Base-by-base conservation (phyloP, 2,113 vertebrate genomes). In the Poeciliopsis turrubarensis region DNA sequence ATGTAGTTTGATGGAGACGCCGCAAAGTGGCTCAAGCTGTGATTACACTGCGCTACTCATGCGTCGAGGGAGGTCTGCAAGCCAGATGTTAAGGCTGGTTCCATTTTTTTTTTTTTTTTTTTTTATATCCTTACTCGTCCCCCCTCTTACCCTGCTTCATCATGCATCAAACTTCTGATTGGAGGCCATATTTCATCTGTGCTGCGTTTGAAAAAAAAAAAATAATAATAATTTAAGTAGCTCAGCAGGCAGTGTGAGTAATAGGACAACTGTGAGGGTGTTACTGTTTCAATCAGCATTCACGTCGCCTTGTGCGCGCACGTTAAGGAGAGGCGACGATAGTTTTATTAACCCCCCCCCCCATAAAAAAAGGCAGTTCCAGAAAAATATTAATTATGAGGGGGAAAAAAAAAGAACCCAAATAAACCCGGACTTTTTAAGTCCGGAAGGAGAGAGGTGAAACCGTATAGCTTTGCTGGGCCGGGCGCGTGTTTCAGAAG, bases 11-110 rank as follows among this genome's bases (percentile, higher is more conserved):
- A 88, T 89, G 90, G 90, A 92, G 87, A 92, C 87, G 91, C 90
- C 81, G 76, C 86, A 86, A 86, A 93, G 79, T 92, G 89, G 85
- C 87, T 91, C 88, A 88, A 92, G 90, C 89, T 93, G 88, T 87
- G 89, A 91, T 87, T 88, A 89, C 81, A 85, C 84, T 81, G 78
- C 54, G 89, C 83, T 87, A 78, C 92, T 84, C 81, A 57, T 91
- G 91, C 90, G 78, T 90, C 87, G 85, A 93, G 89, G 88, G 92
- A 94, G 92, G 93, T 94, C 94, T 94, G 93, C 87, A 65, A 77
- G 86, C 93, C 94, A 94, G 93, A 95, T 95, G 94, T 93, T 92
- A 80, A 84, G 87, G 90, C 84, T 79, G 87, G 31, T 75, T 57
- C 10, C 51, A n/a, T 54, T n/a, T 54, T 51, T 67, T 54, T 54